Conservation (phyloP, 1,140 invertebrate species). For the Rhynchophorus ferrugineus region DNA sequence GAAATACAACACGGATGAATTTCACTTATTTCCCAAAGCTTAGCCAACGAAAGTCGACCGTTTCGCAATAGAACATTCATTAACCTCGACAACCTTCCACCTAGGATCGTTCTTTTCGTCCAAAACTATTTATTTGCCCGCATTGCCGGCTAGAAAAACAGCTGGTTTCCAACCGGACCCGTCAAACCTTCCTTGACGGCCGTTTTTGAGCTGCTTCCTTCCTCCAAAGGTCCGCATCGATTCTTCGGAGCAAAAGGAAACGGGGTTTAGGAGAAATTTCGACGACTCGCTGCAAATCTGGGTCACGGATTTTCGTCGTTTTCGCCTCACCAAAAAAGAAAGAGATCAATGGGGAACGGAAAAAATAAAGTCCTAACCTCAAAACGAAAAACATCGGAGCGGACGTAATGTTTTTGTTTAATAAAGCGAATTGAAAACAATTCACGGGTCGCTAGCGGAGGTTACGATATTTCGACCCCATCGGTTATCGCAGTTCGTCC, state of each 20-base stretch:
- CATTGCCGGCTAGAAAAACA: slow-evolving; percentile 16
- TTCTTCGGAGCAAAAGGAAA: too few relatives aligned
- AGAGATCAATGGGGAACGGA: too few relatives aligned
- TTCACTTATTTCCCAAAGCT: slow-evolving; percentile 1
- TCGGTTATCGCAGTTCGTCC: too few relatives aligned
- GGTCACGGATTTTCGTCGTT: too few relatives aligned
- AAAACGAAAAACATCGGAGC: too few relatives aligned
- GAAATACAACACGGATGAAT: slow-evolving; percentile 16
- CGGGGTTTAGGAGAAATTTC: too few relatives aligned
- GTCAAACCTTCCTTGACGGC: too few relatives aligned
- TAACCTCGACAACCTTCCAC: slow-evolving; percentile 1
- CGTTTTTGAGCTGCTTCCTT: too few relatives aligned
- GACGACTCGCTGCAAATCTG: too few relatives aligned
- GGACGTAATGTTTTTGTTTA: background rate
- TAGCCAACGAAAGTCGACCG: background rate
- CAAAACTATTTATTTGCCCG: slow-evolving; percentile 1
- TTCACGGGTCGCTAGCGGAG: background rate
- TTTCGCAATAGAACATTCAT: slow-evolving; percentile 6
- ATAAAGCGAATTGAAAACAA: background rate
- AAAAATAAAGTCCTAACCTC: background rate
- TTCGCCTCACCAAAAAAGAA: too few relatives aligned
- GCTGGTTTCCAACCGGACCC: too few relatives aligned
- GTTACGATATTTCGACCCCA: background rate
- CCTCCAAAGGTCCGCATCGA: too few relatives aligned
- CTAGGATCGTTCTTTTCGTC: background rate